These are phyloP conservation scores for Bergia puertoricense DNA, from an alignment of 92 coral and sea anemone species.

Conservation along the genomic window DNA sequence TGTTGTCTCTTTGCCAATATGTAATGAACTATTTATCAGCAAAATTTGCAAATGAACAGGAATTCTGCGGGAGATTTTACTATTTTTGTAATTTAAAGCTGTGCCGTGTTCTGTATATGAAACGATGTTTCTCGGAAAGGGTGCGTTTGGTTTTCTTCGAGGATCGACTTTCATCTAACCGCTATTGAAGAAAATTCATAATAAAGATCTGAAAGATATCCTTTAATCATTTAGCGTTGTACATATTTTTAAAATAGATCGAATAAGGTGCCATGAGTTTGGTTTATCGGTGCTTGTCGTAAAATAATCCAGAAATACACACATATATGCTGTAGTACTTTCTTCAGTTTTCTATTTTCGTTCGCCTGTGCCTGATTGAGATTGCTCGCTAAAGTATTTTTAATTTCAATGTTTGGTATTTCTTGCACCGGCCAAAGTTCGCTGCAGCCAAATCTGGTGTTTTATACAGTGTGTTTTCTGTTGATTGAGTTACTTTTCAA, in stretches of 20 bases:
- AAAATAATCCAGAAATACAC: no score
- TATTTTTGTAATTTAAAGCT: background rate
- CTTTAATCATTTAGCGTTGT: no score
- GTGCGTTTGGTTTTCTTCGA: background rate
- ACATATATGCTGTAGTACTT: no score
- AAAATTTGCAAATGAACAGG: background rate
- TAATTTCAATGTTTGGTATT: background rate
- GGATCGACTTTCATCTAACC: background rate
- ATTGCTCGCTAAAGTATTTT: background rate
- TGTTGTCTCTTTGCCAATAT: background rate
- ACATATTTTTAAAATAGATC: no score
- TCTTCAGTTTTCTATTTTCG: background rate
- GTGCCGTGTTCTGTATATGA: background rate
- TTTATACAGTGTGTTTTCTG: background rate
- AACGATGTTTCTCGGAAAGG: background rate
- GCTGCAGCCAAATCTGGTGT: background rate
- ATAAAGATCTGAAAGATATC: no score
- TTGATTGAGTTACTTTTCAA: background rate
- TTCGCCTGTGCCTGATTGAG: background rate
- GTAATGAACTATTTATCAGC: background rate
- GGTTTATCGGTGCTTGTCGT: no score
- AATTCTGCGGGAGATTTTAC: background rate
- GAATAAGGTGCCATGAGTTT: no score
- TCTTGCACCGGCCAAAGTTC: background rate
- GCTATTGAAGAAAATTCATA: background rate